Evolutionary conservation across 2,888 invertebrate species (phyloP), one percentile per base, ranked within the genome.

Genomic region (Temnothorax unifasciatus): DNA sequence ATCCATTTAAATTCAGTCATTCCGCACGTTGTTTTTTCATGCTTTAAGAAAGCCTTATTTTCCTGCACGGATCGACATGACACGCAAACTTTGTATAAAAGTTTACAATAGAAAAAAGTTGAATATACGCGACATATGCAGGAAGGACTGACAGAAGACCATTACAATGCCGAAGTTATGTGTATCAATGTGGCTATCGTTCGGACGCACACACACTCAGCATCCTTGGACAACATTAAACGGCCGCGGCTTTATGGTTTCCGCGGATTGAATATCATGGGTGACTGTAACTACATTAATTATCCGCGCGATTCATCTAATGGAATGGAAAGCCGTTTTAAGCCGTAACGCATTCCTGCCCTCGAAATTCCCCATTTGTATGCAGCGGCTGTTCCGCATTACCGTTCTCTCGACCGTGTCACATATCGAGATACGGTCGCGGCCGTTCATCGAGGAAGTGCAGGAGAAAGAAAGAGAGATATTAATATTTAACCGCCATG

Each of bases 261-360:
- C 57, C 66, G 66, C 64, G 83, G 64, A 82, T 82, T 73, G 82
- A 64, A 66, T 74, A 71, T 73, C 73, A 66, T 59, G 84, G 54
- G 18, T 50, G 54, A 64, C 66, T 57, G 74, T 66, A 84, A 74
- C 84, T 84, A 59, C 82, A 82, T 84, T 84, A 84, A 84, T 82
- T 82, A 73, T 75, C 74, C 59, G n/a, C 38, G 64, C 73, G 83
- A 74, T 82, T 84, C 74, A 82, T 74, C 64, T 84, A 84, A 82
- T 84, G 63, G 81, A 54, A 82, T 73, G 82, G 73, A 64, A 73
- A 84, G 84, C 81, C 64, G 61, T 68, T 84, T 84, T 84, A 84
- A 81, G 64, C 73, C 47, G 38, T 61, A 64, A 63, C 82, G 64
- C 77, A 82, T 79, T 59, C 79, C 79, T 64, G 64, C 54, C 79